Percentiles rank a stretch among this genome's conserved stretches.
Conservation (phyloP, 2,797 vertebrate genomes). For the Carduelis carduelis region DNA sequence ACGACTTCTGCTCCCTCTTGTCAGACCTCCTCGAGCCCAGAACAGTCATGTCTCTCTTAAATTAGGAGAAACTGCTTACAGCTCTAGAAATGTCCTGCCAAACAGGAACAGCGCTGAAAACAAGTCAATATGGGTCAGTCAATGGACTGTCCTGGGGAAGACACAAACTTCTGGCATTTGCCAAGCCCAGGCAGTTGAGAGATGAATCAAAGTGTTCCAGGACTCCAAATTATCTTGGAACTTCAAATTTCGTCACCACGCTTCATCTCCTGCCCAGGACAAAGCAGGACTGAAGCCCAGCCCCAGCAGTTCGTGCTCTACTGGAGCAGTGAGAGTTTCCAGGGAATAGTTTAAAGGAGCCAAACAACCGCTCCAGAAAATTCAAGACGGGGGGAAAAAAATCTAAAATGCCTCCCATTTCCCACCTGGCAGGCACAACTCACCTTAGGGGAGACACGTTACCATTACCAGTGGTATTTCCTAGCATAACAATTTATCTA, state of each 20-base stretch:
- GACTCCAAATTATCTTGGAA: constrained; percentile 19
- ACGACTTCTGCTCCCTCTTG: constrained; percentile 49
- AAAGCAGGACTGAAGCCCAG: background rate
- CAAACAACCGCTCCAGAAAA: background rate
- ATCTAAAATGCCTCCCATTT: background rate
- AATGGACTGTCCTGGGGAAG: background rate
- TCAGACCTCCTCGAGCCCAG: constrained; percentile 55
- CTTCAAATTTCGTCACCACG: background rate
- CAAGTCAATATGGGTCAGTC: constrained; percentile 36
- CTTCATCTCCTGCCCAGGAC: constrained; percentile 34
- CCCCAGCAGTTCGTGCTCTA: background rate
- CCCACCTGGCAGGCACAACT: background rate
- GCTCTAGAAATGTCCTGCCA: constrained; percentile 41
- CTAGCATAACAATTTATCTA: background rate
- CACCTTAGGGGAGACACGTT: background rate
- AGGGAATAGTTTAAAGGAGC: background rate
- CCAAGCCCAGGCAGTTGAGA: constrained; percentile 18
- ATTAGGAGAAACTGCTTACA: constrained; percentile 54
- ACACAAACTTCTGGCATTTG: background rate
- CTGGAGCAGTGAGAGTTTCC: background rate
- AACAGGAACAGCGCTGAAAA: constrained; percentile 32
- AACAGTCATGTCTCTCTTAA: constrained; percentile 51
- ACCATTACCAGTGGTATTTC: background rate
- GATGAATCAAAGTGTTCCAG: constrained; percentile 35
- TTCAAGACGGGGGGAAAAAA: background rate